Evolutionary conservation across 2,888 invertebrate genomes (phyloP).

Genomic region (Tetramorium bicarinatum): DNA sequence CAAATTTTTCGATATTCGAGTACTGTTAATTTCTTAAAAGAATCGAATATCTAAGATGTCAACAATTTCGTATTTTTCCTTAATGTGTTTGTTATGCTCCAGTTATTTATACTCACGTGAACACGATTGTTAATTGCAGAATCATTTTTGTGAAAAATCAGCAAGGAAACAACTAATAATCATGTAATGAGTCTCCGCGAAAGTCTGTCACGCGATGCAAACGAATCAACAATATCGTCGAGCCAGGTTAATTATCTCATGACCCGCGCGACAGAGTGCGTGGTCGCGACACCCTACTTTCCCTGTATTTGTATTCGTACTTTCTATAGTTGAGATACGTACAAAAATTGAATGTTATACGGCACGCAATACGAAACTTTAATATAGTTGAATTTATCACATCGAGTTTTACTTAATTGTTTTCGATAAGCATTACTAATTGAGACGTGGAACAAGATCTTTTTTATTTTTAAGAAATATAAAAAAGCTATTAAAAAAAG

Average conservation of each 20-base stretch:
- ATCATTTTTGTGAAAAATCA: conserved; percentile 67
- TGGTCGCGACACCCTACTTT: conserved; percentile 56
- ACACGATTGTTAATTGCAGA: conserved; percentile 58
- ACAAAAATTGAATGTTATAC: conserved; percentile 67
- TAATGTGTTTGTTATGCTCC: conserved; percentile 44
- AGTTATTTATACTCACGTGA: conserved; percentile 18
- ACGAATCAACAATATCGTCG: conserved; percentile 67
- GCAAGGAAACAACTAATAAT: conserved; percentile 58
- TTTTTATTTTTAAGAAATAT: neutral
- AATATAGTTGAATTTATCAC: neutral
- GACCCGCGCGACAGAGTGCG: conserved; percentile 47
- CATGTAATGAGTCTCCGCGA: conserved; percentile 60
- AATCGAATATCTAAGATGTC: neutral
- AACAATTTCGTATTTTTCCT: conserved; percentile 5
- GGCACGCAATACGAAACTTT: conserved; percentile 62
- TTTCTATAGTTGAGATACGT: conserved; percentile 20
- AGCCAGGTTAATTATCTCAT: conserved; percentile 66
- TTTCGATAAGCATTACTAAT: neutral
- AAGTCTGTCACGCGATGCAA: conserved; percentile 70
- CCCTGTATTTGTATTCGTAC: conserved; percentile 36
- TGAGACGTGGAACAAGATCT: neutral
- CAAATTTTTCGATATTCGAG: neutral
- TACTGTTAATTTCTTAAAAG: neutral
- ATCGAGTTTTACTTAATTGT: conserved; percentile 39
- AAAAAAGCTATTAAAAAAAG: neutral